These are phyloP conservation scores for Leucozona laternaria DNA, from an alignment of 2,888 invertebrate genomes.

Conservation along the genomic window DNA sequence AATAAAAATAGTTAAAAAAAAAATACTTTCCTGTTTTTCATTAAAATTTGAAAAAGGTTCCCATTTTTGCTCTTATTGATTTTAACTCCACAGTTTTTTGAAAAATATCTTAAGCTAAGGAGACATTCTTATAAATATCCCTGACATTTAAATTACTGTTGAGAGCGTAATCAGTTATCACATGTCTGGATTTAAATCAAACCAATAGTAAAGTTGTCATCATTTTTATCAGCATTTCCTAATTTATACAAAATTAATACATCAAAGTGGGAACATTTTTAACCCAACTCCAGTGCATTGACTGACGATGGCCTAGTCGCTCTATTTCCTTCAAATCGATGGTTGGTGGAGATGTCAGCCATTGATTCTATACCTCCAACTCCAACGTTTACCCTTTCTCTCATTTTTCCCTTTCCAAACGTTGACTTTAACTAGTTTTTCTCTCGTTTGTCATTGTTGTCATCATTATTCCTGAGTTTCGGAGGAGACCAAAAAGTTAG, in stretches of 20 bases:
- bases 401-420: background rate
- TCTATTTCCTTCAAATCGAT: constrained; percentile 13
- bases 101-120: too few species aligned
- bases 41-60: too few species aligned
- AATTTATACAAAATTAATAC: background rate
- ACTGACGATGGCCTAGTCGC: constrained; percentile 49
- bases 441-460: constrained; percentile 72
- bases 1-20: too few species aligned
- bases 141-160: too few species aligned
- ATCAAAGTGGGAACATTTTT: constrained; percentile 3
- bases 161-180: too few species aligned
- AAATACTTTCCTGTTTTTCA: too few species aligned
- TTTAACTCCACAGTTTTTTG: too few species aligned
- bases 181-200: too few species aligned
- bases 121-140: too few species aligned
- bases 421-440: constrained; percentile 66
- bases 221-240: too few species aligned
- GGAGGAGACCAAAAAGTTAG: constrained; percentile 52
- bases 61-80: too few species aligned
- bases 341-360: constrained; percentile 30
- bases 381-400: background rate
- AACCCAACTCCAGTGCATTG: constrained; percentile 21
- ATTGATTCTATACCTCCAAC: constrained; percentile 41
- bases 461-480: constrained; percentile 70
- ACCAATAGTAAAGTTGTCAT: too few species aligned